Percentiles rank a stretch among this genome's conserved stretches.
phyloP scores from a whole-genome alignment of 2,113 vertebrate genomes.

The Guaruba guarouba region DNA sequence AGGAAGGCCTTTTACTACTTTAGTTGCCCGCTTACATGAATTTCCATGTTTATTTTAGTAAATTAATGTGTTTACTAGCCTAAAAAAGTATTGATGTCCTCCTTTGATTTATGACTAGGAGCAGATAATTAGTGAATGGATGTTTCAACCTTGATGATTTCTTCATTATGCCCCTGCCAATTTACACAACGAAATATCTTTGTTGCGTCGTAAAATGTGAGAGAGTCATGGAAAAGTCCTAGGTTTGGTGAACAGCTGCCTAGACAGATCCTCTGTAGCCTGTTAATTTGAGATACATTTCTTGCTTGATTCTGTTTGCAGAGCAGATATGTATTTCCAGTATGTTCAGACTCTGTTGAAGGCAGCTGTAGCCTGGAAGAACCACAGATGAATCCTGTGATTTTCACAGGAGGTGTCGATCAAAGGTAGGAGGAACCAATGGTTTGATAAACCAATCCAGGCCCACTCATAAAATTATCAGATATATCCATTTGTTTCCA shows the following conservation, averaged over 20 bases:
- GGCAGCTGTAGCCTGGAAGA: background rate
- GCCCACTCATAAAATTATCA: background rate
- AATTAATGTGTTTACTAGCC: background rate
- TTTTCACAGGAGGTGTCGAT: background rate
- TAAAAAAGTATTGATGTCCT: background rate
- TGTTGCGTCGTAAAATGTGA: background rate
- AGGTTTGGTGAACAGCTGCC: background rate
- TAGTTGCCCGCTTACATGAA: background rate
- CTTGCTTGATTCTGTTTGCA: background rate
- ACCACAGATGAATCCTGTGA: background rate
- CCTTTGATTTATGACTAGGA: background rate
- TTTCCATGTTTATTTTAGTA: constrained; percentile 9
- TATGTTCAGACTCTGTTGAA: background rate
- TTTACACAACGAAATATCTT: background rate
- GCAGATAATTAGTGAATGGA: background rate
- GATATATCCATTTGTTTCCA: background rate
- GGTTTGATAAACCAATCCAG: background rate
- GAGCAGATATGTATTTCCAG: background rate
- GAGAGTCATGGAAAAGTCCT: background rate
- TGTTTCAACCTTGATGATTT: background rate
- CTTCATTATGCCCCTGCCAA: background rate
- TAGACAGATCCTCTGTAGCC: background rate
- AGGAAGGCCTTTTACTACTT: background rate
- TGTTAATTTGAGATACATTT: background rate
- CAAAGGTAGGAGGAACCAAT: background rate